Base-by-base conservation (phyloP, 1,140 invertebrate genomes). In the Conus ventricosus region DNA sequence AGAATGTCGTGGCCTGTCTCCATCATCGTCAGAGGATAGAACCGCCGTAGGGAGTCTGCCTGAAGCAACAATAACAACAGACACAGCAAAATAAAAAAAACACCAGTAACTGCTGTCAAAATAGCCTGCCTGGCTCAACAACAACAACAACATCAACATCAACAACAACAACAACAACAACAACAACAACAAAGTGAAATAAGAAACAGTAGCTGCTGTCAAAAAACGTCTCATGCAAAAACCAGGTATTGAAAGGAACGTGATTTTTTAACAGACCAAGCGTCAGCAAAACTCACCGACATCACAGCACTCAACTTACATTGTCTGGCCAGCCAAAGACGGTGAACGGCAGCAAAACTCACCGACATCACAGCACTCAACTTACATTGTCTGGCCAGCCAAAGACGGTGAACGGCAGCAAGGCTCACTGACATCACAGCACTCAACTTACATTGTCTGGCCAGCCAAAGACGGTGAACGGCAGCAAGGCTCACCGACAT, bases 251-350 rank as follows among this genome's bases (percentile, higher is more conserved):
- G 1, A 87, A 25, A 71, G n/a, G 17, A 60, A 60, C 1, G 8
- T 60, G 15, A 60, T 15, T 60, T 60, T 15, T 15, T 60, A 60
- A 0, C 57, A 11, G 57, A 15, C 0, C 8, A 60, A 60, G 57
- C 8, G 15, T 60, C 8, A 60, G 57, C 15, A 27, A 78, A 85
- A 84, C 39, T 39, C 39, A 39, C 0, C 39, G 39, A 39, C 39
- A 39, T 39, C 39, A 39, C 39, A 39, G 39, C 39, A 55, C 5
- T 67, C 8, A 55, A 84, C 84, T 91, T 92, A 97, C 96, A 91
- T 98, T 93, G 85, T 99, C 97, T 0, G 99, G 99, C 99, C 99
- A 99, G 8, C 99, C 99, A 93, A 99, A 90, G 0, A 91, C 89
- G 55, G 94, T 92, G 67, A 96, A 95, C 15, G 95, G 95, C 75